Conservation (phyloP, 2,888 invertebrate species). For the Panopea generosa region DNA sequence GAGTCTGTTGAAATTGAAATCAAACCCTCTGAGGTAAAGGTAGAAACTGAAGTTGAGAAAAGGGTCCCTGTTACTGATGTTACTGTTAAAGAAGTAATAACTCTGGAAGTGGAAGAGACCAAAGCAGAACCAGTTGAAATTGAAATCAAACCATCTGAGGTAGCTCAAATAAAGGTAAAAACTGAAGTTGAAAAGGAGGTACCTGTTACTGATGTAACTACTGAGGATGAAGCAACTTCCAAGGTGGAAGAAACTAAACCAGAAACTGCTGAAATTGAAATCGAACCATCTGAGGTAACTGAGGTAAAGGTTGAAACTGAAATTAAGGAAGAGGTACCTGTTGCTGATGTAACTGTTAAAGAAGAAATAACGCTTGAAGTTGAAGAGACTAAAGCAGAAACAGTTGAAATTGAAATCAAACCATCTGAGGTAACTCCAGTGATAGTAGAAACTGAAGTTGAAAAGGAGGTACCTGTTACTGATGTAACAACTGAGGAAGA, state of each 20-base stretch:
- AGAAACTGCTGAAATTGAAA: slow-evolving; percentile 30
- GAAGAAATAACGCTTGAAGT: slow-evolving; percentile 19
- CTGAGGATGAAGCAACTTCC: slow-evolving; percentile 8
- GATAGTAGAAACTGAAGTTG: slow-evolving; percentile 19
- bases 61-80: slow-evolving; percentile 12
- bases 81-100: slow-evolving; percentile 8
- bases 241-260: slow-evolving; percentile 16
- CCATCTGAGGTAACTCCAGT: slow-evolving; percentile 15
- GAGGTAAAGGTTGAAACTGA: slow-evolving; percentile 26
- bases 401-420: slow-evolving; percentile 35
- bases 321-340: slow-evolving; percentile 17
- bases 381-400: slow-evolving; percentile 28
- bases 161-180: slow-evolving; percentile 22
- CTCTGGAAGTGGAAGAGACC: slow-evolving; percentile 17
- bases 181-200: slow-evolving; percentile 27
- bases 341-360: slow-evolving; percentile 6
- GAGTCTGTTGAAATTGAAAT: slow-evolving; percentile 29
- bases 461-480: slow-evolving; percentile 7
- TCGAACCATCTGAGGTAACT: slow-evolving; percentile 9
- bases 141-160: slow-evolving; percentile 13
- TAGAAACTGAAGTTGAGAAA: slow-evolving; percentile 11
- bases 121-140: slow-evolving; percentile 26
- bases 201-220: slow-evolving; percentile 16
- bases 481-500: slow-evolving; percentile 14
- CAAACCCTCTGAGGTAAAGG: slow-evolving; percentile 18